Evolutionary conservation across 2,113 vertebrate species (phyloP).

Genomic region (Macrotis lagotis): DNA sequence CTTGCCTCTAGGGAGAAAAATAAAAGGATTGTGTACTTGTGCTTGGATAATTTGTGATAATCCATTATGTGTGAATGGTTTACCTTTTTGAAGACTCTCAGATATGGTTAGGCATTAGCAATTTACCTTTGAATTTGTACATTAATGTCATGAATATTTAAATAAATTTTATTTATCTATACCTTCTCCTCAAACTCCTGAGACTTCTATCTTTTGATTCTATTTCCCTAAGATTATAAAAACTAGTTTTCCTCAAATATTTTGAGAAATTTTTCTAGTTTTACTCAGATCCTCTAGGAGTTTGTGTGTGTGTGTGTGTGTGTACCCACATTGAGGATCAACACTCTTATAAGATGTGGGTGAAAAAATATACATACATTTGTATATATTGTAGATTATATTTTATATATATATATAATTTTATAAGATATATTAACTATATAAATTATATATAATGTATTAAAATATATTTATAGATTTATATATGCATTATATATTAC

Average conservation of each 20-base stretch:
- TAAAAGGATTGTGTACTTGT: not conserved
- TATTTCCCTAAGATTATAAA: not conserved
- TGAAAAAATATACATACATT: not conserved
- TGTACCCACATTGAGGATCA: not conserved
- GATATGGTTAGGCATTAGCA: not conserved
- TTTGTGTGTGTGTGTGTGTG: not conserved
- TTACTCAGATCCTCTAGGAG: not conserved
- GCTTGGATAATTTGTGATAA: not conserved
- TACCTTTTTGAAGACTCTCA: not conserved
- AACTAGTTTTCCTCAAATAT: not conserved
- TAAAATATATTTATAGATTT: not conserved
- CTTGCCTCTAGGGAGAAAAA: not conserved
- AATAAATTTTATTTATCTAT: not conserved
- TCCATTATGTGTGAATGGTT: not conserved
- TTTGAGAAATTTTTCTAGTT: not conserved
- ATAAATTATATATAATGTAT: too few species aligned
- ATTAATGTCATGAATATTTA: not conserved
- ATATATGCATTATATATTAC: not conserved
- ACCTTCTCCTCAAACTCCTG: not conserved
- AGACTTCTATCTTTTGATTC: not conserved
- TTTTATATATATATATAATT: not conserved
- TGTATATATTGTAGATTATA: too few species aligned
- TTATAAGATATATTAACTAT: not conserved
- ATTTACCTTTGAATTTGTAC: not conserved
- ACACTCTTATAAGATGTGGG: not conserved